These are phyloP conservation scores for Trichacis sp. DNA, from an alignment of 2,888 invertebrate species.

Conservation along the genomic window DNA sequence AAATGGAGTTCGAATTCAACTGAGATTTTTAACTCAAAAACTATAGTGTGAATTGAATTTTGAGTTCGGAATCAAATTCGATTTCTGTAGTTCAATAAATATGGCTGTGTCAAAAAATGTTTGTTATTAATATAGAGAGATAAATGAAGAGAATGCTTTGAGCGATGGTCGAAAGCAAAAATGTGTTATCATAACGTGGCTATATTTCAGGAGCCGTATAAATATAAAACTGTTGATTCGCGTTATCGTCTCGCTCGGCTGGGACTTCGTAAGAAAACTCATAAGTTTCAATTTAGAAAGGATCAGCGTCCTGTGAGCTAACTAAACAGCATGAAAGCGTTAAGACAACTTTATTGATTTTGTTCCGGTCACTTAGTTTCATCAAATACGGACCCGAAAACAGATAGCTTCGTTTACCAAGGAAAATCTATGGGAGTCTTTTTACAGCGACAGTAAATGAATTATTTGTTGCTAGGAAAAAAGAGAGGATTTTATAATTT, in stretches of 20 bases:
- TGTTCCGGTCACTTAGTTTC: constrained; percentile 13
- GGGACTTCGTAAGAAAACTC: constrained; percentile 59
- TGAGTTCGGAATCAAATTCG: too few species aligned
- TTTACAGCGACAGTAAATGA: background rate
- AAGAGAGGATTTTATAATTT: too few species aligned
- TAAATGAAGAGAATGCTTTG: constrained; percentile 1
- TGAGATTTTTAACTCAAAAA: too few species aligned
- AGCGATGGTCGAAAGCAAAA: constrained; percentile 11
- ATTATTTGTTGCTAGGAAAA: background rate
- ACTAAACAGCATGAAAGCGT: constrained; percentile 32
- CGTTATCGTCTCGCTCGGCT: constrained; percentile 36
- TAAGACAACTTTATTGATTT: constrained; percentile 54
- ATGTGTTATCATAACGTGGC: constrained; percentile 23
- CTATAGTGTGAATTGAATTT: too few species aligned
- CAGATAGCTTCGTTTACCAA: background rate
- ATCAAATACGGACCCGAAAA: constrained; percentile 7
- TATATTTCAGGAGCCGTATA: constrained; percentile 22
- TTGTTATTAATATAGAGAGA: too few species aligned
- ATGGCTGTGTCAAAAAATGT: too few species aligned
- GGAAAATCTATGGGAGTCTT: background rate
- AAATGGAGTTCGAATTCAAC: too few species aligned
- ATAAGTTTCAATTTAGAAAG: constrained; percentile 68
- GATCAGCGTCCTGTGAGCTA: constrained; percentile 62
- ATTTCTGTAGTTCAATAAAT: too few species aligned
- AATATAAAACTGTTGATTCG: constrained; percentile 36